Evolutionary conservation across 2,113 vertebrate species (phyloP).

Genomic region (Dryoscopus gambensis): DNA sequence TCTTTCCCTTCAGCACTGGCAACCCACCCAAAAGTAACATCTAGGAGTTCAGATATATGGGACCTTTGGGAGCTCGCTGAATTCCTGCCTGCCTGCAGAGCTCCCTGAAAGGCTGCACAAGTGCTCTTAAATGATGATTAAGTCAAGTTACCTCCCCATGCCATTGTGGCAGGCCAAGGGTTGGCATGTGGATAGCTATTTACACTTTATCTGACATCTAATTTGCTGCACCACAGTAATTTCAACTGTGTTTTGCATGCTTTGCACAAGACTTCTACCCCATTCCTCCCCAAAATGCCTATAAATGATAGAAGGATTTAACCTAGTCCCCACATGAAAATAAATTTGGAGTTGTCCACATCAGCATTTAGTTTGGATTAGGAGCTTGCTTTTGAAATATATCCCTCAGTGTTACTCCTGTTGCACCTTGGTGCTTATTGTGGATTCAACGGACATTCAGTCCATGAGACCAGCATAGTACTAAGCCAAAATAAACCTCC

Average conservation of each 20-base stretch:
- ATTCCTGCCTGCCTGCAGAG: slow-evolving; percentile 9
- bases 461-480: not conserved
- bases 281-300: not conserved
- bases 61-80: not conserved
- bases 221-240: not conserved
- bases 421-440: slow-evolving; percentile 26
- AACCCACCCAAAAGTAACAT: slow-evolving; percentile 40
- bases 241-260: not conserved
- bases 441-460: not conserved
- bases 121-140: not conserved
- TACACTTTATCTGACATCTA: not conserved
- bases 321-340: not conserved
- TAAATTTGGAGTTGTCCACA: not conserved
- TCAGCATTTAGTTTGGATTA: slow-evolving; percentile 20
- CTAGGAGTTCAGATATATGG: not conserved
- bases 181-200: not conserved
- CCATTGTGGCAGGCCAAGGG: not conserved
- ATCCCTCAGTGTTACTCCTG: not conserved
- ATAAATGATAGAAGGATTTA: not conserved
- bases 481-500: slow-evolving; percentile 49
- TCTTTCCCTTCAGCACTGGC: slow-evolving; percentile 17
- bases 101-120: not conserved
- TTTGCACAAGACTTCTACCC: not conserved
- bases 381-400: slow-evolving; percentile 17
- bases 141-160: not conserved